Evolutionary conservation across 23 tunicate genomes (phyloP), one percentile per base, ranked within the genome.

Genomic region (Ascidia mentula): DNA sequence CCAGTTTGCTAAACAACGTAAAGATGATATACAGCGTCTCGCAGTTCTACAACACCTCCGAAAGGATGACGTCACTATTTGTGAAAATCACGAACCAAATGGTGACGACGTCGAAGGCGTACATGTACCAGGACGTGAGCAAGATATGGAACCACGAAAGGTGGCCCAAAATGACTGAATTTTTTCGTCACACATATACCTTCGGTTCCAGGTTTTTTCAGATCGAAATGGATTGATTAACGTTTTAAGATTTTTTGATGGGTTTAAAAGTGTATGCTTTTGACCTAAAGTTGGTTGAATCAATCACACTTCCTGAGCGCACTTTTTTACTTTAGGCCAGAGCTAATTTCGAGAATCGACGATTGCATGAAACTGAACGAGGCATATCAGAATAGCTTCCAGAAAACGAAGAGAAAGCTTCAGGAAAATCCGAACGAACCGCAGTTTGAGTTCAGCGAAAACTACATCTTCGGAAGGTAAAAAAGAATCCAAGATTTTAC

Each of bases 361-460:
- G 95, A 85, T 36, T 95, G 98, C 77, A 31, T 95, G 33, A 77
- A 85, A 37, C 78, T 95, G 40, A 95, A 95, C 59, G 83, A 85
- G 53, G 90, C 94, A 20, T 95, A 95, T 65, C 98, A 95, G 65
- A 77, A 78, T 22, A 75, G 89, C 0, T 91, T 91, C 73, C 97
- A 85, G 40, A 82, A 60, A 72, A 91, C 84, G 8, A 91, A 91
- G 38, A 42, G 73, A 35, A 91, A 80, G 34, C 59, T 95, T 59
- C 77, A 69, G 59, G 88, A 82, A 69, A 82, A 95, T 65, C 87
- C 95, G 0, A 72, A 72, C 32, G 93, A 94, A 69, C 86, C 87
- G 33, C 98, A 95, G 72, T 95, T 95, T 82, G 98, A 95, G 73
- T 95, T 95, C 72, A 89, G 95, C 60, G 98, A 95, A 85, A 95